These are phyloP conservation scores for Mya arenaria DNA, from an alignment of 1,140 invertebrate genomes.

Conservation along the genomic window DNA sequence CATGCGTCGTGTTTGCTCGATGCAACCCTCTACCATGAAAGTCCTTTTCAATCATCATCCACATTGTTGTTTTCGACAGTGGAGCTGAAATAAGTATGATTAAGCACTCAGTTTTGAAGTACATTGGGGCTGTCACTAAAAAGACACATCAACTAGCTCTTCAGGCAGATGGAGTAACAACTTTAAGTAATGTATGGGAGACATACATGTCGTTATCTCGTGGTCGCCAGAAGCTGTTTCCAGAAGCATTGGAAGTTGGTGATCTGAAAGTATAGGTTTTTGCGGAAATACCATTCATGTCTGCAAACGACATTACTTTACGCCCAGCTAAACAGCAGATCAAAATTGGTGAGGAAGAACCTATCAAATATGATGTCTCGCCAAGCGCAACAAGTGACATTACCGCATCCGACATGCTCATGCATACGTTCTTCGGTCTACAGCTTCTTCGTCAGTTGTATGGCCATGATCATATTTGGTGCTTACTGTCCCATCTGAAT, in stretches of 20 bases:
- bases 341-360: slow-evolving; percentile 1
- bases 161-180: slow-evolving; percentile 55
- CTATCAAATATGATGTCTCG: background rate
- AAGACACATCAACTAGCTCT: slow-evolving; percentile 41
- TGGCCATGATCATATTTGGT: no score
- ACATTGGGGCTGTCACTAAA: slow-evolving; percentile 19
- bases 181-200: slow-evolving; percentile 50
- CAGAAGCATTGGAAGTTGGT: slow-evolving; percentile 54
- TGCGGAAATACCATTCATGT: slow-evolving; percentile 42
- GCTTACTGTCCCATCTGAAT: no score
- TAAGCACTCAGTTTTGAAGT: slow-evolving; percentile 20
- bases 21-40: slow-evolving; percentile 35
- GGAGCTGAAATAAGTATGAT: slow-evolving; percentile 56
- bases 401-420: background rate
- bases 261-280: slow-evolving; percentile 57
- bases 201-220: slow-evolving; percentile 30
- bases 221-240: background rate
- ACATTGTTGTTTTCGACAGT: slow-evolving; percentile 46
- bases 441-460: no score
- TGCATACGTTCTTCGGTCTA: background rate
- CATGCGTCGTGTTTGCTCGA: slow-evolving; percentile 14
- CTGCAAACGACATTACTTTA: slow-evolving; percentile 4
- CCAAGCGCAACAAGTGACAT: background rate
- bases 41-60: slow-evolving; percentile 39
- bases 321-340: slow-evolving; percentile 12